A percentile compares a stretch with the other conserved stretches of the same genome.
These are phyloP conservation scores for Lithophane socia DNA, from an alignment of 2,888 invertebrate species.

Conservation along the genomic window DNA sequence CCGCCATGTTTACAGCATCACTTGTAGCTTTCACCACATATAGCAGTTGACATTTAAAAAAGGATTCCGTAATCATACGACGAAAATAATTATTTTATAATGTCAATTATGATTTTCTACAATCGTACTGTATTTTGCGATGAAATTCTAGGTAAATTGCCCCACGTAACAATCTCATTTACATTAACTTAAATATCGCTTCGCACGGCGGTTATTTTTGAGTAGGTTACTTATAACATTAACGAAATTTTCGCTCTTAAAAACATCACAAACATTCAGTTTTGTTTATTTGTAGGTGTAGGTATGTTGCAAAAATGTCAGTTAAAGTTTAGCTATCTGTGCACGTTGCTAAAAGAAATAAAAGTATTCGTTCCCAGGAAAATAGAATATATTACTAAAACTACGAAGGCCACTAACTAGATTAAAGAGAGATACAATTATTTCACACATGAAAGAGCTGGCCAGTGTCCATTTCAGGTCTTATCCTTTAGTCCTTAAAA, in stretches of 20 bases:
- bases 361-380: neutral
- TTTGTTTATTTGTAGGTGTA: neutral
- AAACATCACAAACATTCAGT: neutral
- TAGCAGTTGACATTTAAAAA: neutral
- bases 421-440: neutral
- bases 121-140: constrained; percentile 18
- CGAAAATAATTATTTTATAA: neutral
- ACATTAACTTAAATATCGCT: constrained; percentile 30
- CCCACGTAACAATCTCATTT: constrained; percentile 51
- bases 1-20: neutral
- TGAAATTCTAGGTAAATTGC: constrained; percentile 35
- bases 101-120: constrained; percentile 16
- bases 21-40: neutral
- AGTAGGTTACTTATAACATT: neutral
- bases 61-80: neutral
- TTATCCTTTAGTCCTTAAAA: neutral
- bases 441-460: neutral
- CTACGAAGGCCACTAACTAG: neutral
- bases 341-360: neutral
- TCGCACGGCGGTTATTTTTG: neutral
- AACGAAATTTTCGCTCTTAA: neutral
- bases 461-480: neutral
- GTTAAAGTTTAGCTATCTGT: neutral
- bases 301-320: neutral
- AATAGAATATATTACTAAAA: neutral